Evolutionary conservation across 2,797 vertebrate genomes (phyloP).

Genomic region (Clarias laeviceps): DNA sequence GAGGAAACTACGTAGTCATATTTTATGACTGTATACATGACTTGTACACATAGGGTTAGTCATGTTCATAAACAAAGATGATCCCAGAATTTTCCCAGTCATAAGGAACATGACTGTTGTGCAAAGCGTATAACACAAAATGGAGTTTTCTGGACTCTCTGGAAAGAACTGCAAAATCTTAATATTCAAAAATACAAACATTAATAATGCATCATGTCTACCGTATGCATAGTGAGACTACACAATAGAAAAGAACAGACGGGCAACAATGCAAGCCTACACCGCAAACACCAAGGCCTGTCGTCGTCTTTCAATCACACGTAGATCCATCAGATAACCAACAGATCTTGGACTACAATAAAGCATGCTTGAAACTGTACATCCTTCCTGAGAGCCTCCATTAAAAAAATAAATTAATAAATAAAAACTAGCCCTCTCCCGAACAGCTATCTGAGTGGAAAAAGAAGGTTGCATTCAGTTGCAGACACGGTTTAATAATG

Average conservation of each 20-base stretch:
- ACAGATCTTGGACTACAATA: conserved; percentile 10
- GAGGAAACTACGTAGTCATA: not conserved
- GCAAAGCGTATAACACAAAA: not conserved
- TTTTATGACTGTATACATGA: not conserved
- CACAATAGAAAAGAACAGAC: not conserved
- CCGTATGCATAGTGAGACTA: not conserved
- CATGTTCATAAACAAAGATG: conserved; percentile 23
- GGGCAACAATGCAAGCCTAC: not conserved
- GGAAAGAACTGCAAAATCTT: not conserved
- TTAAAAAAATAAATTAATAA: conserved; percentile 8
- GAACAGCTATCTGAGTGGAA: conserved; percentile 6
- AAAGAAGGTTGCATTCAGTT: conserved; percentile 36
- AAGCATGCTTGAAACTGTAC: conserved; percentile 24
- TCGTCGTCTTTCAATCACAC: not conserved
- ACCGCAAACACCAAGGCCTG: not conserved
- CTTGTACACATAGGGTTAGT: not conserved
- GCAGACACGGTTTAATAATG: conserved; percentile 55
- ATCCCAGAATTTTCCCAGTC: not conserved
- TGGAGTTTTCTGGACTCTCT: not conserved
- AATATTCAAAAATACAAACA: not conserved
- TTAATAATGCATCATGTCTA: not conserved
- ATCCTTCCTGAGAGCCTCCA: not conserved
- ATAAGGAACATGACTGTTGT: not conserved
- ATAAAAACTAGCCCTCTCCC: not conserved
- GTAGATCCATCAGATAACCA: conserved; percentile 3